A percentile compares a stretch with the other conserved stretches of the same genome.
Conservation (phyloP, 2,888 invertebrate species). For the Parthenolecanium corni region DNA sequence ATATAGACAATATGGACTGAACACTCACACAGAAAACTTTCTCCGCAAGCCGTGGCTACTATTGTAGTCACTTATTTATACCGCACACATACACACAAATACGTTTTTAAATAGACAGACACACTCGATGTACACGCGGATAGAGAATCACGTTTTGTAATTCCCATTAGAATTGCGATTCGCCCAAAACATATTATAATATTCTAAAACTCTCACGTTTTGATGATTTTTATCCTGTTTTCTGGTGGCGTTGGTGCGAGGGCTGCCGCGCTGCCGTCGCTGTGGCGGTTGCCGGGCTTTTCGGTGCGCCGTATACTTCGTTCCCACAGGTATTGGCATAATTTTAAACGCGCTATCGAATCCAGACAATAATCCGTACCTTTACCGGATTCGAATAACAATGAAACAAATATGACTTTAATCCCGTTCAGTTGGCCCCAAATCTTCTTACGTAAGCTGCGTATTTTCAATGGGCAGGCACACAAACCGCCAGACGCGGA, state of each 20-base stretch:
- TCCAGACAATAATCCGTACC: conserved; percentile 21
- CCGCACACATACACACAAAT: too few species aligned
- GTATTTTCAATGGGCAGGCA: too few species aligned
- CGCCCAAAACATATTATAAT: conserved; percentile 3
- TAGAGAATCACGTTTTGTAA: conserved; percentile 14
- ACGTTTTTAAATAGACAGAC: too few species aligned
- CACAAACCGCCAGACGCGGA: too few species aligned
- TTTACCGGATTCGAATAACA: conserved; percentile 22
- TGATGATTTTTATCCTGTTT: conserved; percentile 9
- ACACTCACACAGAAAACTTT: too few species aligned
- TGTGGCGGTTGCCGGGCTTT: too few species aligned
- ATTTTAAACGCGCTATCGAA: conserved; percentile 20
- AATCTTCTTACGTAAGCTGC: conserved; percentile 3
- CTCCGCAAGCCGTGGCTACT: too few species aligned
- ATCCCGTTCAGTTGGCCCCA: conserved; percentile 6
- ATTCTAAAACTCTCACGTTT: conserved; percentile 19
- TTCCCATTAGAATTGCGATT: conserved; percentile 1
- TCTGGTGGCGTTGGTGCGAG: neutral
- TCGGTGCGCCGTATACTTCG: neutral
- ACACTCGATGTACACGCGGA: too few species aligned
- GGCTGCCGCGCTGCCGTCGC: conserved; percentile 1
- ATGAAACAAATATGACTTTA: conserved; percentile 20
- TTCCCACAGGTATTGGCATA: conserved; percentile 18
- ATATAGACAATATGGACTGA: too few species aligned
- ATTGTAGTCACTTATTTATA: too few species aligned